phyloP scores from a whole-genome alignment of 1,140 invertebrate species.

The Leptoteleia sp. region DNA sequence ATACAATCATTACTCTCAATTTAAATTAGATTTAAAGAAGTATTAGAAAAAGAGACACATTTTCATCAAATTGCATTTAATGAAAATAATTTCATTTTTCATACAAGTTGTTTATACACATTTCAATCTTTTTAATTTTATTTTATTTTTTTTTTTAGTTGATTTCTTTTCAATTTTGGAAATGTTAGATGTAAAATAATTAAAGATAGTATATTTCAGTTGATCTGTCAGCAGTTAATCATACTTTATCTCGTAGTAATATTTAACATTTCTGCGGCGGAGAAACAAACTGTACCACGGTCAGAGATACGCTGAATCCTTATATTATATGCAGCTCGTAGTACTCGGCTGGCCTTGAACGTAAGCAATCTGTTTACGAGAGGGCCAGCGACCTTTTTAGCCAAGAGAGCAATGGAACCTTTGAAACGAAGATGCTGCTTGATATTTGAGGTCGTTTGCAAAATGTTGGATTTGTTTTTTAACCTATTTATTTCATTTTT shows the following conservation, averaged over 20 bases:
- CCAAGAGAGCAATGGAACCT: constrained; percentile 57
- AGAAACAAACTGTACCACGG: constrained; percentile 57
- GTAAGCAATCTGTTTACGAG: constrained; percentile 79
- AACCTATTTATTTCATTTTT: constrained; percentile 15
- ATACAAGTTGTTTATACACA: too few species aligned
- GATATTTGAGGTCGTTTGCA: constrained; percentile 60
- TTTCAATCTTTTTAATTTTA: too few species aligned
- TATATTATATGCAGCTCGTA: constrained; percentile 69
- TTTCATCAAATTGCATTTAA: too few species aligned
- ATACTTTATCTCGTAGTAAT: constrained; percentile 36
- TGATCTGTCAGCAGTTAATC: constrained; percentile 39
- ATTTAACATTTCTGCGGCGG: constrained; percentile 44
- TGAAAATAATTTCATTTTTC: too few species aligned
- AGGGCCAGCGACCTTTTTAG: constrained; percentile 73
- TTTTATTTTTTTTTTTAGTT: too few species aligned
- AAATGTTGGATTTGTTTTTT: constrained; percentile 31
- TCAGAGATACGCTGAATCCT: constrained; percentile 57
- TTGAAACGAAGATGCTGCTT: constrained; percentile 55
- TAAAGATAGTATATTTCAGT: constrained; percentile 5
- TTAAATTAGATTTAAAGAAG: too few species aligned
- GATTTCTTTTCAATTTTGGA: too few species aligned
- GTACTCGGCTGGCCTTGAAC: constrained; percentile 75
- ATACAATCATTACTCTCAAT: too few species aligned
- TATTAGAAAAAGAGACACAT: too few species aligned
- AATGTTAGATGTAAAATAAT: too few species aligned